These are phyloP conservation scores for Halcyon smyrnensis DNA, from an alignment of 2,797 vertebrate species.

Conservation along the genomic window DNA sequence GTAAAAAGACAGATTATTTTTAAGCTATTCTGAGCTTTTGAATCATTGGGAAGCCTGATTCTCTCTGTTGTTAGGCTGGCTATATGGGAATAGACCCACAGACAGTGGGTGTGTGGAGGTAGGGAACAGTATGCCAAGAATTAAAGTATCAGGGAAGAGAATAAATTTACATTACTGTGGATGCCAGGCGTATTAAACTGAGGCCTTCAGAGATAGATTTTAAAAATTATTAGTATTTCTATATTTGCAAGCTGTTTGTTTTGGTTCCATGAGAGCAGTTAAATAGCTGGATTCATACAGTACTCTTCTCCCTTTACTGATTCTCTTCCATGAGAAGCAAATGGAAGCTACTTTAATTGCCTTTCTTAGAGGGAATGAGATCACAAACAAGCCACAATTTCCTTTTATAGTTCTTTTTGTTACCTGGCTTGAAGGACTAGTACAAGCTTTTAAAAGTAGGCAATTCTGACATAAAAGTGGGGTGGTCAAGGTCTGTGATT, in stretches of 20 bases:
- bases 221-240: neutral
- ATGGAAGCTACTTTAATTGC: constrained; percentile 42
- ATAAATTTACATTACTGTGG: neutral
- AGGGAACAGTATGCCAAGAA: neutral
- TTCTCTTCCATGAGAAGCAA: neutral
- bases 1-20: neutral
- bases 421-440: neutral
- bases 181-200: neutral
- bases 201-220: neutral
- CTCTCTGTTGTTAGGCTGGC: neutral
- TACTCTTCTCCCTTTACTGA: neutral
- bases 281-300: neutral
- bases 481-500: constrained; percentile 40
- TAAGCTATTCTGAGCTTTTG: neutral
- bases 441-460: constrained; percentile 23
- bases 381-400: constrained; percentile 37
- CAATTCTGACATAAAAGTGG: constrained; percentile 5
- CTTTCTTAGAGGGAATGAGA: neutral
- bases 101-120: fast-evolving
- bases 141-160: neutral
- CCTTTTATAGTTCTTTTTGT: constrained; percentile 27
- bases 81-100: neutral
- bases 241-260: neutral
- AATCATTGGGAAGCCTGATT: neutral
- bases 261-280: neutral